A percentile compares a stretch with the other conserved stretches of the same genome.
Evolutionary conservation across 2,888 invertebrate species (phyloP).

Genomic region (Uropetala carovei): DNA sequence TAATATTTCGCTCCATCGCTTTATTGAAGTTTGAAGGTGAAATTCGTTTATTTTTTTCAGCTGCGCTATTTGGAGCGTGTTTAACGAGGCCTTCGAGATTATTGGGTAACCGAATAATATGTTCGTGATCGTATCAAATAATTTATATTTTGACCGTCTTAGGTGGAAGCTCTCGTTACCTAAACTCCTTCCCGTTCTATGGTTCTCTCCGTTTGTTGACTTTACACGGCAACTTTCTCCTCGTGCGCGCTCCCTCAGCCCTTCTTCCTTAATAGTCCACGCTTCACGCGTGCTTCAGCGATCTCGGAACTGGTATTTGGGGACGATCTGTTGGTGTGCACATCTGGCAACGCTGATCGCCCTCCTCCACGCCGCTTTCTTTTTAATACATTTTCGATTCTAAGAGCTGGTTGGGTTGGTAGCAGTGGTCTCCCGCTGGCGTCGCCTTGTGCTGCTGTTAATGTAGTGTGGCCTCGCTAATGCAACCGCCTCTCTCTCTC

Average conservation of each 20-base stretch:
- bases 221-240: conserved; percentile 45
- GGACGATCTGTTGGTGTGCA: conserved; percentile 13
- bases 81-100: no score
- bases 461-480: not conserved
- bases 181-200: not conserved
- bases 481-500: not conserved
- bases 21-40: no score
- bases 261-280: conserved; percentile 45
- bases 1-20: no score
- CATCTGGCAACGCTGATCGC: not conserved
- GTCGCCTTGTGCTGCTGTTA: not conserved
- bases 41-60: not conserved
- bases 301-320: conserved; percentile 62
- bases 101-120: no score
- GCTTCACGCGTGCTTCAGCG: conserved; percentile 50
- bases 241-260: conserved; percentile 45
- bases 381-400: conserved; percentile 35
- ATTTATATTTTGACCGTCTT: not conserved
- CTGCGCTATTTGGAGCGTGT: not conserved
- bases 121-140: no score
- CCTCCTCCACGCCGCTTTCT: not conserved
- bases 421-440: no score
- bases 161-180: not conserved
- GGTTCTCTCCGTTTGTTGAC: conserved; percentile 9
- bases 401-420: not conserved